Conservation (phyloP, 2,888 invertebrate genomes). For the Anoncus sp. region DNA sequence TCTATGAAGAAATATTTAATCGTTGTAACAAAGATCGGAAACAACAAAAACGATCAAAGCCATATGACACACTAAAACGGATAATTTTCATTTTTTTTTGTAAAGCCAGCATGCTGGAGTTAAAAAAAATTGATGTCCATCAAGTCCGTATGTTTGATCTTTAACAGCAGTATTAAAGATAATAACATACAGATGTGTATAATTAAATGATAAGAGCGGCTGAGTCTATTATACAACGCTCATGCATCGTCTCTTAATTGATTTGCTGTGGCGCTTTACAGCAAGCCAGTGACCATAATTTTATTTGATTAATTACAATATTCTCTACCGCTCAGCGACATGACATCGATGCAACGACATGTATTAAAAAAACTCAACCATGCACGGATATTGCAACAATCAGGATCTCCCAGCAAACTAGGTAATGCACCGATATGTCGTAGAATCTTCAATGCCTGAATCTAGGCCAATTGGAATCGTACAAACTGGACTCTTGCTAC, state of each 20-base stretch:
- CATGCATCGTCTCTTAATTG: constrained; percentile 9
- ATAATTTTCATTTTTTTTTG: too few relatives aligned
- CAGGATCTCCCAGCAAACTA: not conserved
- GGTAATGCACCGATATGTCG: not conserved
- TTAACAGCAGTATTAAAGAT: constrained; percentile 27
- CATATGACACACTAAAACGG: too few relatives aligned
- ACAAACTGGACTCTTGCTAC: not conserved
- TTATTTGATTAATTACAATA: not conserved
- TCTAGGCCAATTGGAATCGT: constrained; percentile 36
- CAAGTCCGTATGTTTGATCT: constrained; percentile 1
- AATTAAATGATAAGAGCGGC: too few relatives aligned
- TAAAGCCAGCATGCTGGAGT: too few relatives aligned
- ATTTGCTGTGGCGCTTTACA: not conserved
- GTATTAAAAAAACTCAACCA: not conserved
- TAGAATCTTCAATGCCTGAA: constrained; percentile 17
- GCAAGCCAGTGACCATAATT: not conserved
- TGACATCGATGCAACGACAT: not conserved
- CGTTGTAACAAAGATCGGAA: not conserved
- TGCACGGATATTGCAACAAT: not conserved
- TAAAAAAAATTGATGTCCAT: not conserved
- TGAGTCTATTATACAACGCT: constrained; percentile 17
- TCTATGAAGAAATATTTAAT: not conserved
- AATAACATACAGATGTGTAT: constrained; percentile 16
- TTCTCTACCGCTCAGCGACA: not conserved
- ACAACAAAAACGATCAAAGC: not conserved